phyloP scores from a whole-genome alignment of 1,140 invertebrate species.

The Coenobita brevimanus region DNA sequence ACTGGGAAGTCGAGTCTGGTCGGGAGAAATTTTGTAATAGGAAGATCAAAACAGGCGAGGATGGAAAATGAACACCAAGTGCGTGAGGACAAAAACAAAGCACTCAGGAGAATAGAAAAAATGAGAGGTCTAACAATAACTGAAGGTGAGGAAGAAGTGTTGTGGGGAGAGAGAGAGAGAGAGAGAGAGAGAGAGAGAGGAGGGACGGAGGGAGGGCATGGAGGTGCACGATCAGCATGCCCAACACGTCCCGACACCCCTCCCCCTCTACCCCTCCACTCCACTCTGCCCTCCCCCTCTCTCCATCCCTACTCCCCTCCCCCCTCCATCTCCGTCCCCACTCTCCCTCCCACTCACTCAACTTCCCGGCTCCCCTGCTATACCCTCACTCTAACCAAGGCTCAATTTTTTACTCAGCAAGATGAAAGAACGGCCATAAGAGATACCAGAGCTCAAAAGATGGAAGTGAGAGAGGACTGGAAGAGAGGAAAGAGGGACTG shows the following conservation, averaged over 20 bases:
- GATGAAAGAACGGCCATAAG: not conserved
- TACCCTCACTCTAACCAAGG: not conserved
- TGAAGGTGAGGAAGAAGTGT: not conserved
- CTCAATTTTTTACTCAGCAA: slow-evolving; percentile 7
- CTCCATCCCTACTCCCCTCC: not conserved
- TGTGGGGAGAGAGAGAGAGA: slow-evolving; percentile 23
- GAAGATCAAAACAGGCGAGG: too few relatives aligned
- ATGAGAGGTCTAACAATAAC: not conserved
- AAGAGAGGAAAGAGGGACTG: not conserved
- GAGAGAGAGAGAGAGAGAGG: slow-evolving; percentile 7
- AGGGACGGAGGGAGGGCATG: slow-evolving; percentile 40
- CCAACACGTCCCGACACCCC: slow-evolving; percentile 47
- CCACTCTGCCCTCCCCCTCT: not conserved
- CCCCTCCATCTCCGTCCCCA: not conserved
- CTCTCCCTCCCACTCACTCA: not conserved
- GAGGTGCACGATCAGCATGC: slow-evolving; percentile 57
- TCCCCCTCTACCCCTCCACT: not conserved
- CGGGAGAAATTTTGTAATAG: too few relatives aligned
- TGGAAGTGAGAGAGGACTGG: not conserved
- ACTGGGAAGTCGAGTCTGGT: too few relatives aligned
- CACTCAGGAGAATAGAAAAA: not conserved
- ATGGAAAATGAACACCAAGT: too few relatives aligned
- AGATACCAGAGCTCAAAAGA: not conserved
- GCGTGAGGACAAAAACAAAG: too few relatives aligned
- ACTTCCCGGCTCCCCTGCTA: not conserved